phyloP scores from a whole-genome alignment of 2,797 vertebrate genomes.

The Loriculus beryllinus region DNA sequence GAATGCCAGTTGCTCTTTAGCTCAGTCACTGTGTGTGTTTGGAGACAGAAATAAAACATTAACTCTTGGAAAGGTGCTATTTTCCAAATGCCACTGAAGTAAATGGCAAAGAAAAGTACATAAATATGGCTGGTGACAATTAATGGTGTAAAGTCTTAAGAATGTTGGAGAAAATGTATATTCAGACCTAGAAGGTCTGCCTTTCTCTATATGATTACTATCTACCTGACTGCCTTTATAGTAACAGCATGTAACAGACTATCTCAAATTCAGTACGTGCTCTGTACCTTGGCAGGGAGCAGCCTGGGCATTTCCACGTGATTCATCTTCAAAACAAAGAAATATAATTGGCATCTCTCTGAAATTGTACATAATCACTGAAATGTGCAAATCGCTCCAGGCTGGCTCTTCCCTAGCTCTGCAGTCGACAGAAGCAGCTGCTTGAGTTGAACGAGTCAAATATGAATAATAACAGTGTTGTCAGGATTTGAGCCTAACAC shows the following conservation, averaged over 20 bases:
- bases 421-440: neutral
- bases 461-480: neutral
- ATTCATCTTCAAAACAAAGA: constrained; percentile 19
- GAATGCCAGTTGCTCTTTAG: neutral
- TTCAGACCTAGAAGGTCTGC: neutral
- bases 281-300: neutral
- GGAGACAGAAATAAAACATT: neutral
- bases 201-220: neutral
- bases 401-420: neutral
- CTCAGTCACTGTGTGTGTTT: neutral
- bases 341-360: neutral
- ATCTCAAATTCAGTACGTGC: neutral
- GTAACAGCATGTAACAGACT: neutral
- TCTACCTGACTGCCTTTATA: neutral
- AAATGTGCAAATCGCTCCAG: neutral
- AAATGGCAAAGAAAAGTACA: neutral
- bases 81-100: neutral
- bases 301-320: neutral
- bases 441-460: neutral
- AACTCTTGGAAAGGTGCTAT: neutral
- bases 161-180: neutral
- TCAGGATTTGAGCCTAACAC: neutral
- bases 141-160: neutral
- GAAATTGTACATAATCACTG: neutral
- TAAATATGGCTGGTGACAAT: neutral